phyloP scores from a whole-genome alignment of 2,797 vertebrate genomes.

The Cirrhinus mrigala region DNA sequence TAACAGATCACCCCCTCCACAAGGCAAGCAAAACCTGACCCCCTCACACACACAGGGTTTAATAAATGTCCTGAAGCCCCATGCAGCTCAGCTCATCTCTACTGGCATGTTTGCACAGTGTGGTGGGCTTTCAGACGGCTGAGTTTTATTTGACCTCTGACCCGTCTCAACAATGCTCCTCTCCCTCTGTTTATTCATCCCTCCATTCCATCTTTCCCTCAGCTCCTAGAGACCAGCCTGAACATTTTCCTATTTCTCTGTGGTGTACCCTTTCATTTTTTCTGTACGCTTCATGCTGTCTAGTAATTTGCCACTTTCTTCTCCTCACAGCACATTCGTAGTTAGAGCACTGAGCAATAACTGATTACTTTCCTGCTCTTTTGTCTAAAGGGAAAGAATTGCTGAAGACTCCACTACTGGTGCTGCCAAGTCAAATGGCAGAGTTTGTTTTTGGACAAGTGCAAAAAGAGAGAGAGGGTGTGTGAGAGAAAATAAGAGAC shows the following conservation, averaged over 20 bases:
- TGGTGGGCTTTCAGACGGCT: constrained; percentile 33
- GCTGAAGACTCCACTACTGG: constrained; percentile 67
- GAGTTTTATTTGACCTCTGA: constrained; percentile 48
- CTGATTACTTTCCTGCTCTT: constrained; percentile 29
- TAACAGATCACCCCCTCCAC: constrained; percentile 1
- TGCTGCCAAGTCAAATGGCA: constrained; percentile 77
- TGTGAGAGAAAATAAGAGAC: constrained; percentile 24
- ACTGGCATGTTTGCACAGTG: constrained; percentile 52
- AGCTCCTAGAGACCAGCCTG: constrained; percentile 27
- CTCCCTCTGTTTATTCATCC: constrained; percentile 48
- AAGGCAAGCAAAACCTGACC: not conserved
- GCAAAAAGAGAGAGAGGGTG: constrained; percentile 54
- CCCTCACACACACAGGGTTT: constrained; percentile 40
- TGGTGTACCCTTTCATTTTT: constrained; percentile 28
- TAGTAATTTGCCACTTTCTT: not conserved
- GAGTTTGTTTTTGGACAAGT: constrained; percentile 80
- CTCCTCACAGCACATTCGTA: constrained; percentile 9
- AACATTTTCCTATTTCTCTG: not conserved
- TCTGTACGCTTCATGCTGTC: not conserved
- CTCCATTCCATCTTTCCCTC: constrained; percentile 49
- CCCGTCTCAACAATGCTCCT: constrained; percentile 37
- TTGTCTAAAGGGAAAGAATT: constrained; percentile 67
- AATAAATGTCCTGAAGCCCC: constrained; percentile 50
- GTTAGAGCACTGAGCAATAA: constrained; percentile 28
- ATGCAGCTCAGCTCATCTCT: constrained; percentile 24